Evolutionary conservation across 2,797 vertebrate genomes (phyloP).

Genomic region (Columba guinea): DNA sequence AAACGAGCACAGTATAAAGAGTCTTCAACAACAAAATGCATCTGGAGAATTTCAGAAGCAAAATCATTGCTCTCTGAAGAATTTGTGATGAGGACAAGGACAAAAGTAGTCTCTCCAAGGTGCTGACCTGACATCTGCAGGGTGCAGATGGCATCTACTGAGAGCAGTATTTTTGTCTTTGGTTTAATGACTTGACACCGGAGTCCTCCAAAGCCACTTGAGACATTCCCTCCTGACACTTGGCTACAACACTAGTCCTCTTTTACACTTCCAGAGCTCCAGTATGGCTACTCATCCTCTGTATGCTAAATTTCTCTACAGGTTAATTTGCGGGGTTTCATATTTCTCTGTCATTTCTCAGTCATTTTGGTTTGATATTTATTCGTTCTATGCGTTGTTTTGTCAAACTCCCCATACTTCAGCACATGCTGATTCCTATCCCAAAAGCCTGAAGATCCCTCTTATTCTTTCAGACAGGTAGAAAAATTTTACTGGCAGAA

Average conservation of each 20-base stretch:
- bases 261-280: background rate
- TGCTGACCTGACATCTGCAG: slow-evolving; percentile 5
- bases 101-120: background rate
- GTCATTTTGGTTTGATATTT: background rate
- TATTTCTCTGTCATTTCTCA: slow-evolving; percentile 10
- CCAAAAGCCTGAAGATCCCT: background rate
- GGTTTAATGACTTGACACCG: background rate
- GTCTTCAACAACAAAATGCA: background rate
- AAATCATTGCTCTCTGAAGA: background rate
- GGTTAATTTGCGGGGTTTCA: background rate
- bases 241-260: background rate
- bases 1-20: background rate
- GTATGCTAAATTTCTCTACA: background rate
- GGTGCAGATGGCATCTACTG: background rate
- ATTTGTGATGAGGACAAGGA: background rate
- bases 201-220: background rate
- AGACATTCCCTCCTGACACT: background rate
- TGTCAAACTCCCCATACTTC: background rate
- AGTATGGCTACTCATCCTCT: background rate
- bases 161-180: slow-evolving; percentile 4
- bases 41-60: slow-evolving; percentile 1
- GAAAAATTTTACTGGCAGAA: slow-evolving; percentile 1
- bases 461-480: background rate
- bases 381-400: background rate
- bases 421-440: background rate